Evolutionary conservation across 2,888 invertebrate genomes (phyloP).

Genomic region (Drosophila limbata): DNA sequence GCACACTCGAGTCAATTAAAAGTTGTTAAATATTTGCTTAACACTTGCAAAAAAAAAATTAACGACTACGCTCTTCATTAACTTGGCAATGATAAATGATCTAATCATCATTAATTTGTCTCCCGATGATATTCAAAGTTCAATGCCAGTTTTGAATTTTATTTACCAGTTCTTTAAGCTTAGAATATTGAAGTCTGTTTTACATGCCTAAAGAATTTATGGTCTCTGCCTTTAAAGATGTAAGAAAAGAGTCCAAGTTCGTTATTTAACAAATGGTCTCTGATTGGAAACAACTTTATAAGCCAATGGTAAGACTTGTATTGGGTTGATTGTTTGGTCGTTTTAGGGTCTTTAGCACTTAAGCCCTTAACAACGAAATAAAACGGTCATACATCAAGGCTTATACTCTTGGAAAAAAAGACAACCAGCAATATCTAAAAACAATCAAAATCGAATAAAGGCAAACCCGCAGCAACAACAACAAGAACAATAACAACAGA

Average conservation of each 20-base stretch:
- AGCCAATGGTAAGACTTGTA: conserved; percentile 18
- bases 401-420: conserved; percentile 26
- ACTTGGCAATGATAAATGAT: conserved; percentile 24
- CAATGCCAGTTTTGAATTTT: conserved; percentile 24
- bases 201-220: conserved; percentile 5
- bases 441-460: conserved; percentile 64
- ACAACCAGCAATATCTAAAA: conserved; percentile 51
- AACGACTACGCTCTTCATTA: conserved; percentile 28
- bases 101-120: conserved; percentile 25
- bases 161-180: background rate
- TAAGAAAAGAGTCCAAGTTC: background rate
- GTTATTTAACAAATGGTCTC: conserved; percentile 27
- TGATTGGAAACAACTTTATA: conserved; percentile 64
- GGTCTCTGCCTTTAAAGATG: conserved; percentile 1
- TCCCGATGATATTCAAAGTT: conserved; percentile 21
- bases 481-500: conserved; percentile 30
- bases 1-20: conserved; percentile 1
- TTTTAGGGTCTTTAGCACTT: conserved; percentile 50
- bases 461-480: conserved; percentile 18
- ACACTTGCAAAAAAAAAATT: conserved; percentile 12
- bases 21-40: conserved; percentile 10
- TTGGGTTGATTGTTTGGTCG: conserved; percentile 29
- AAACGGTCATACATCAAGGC: conserved; percentile 59
- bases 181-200: conserved; percentile 17
- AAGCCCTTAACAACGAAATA: conserved; percentile 65